phyloP scores from a whole-genome alignment of 2,113 vertebrate species.

The Geococcyx californianus region DNA sequence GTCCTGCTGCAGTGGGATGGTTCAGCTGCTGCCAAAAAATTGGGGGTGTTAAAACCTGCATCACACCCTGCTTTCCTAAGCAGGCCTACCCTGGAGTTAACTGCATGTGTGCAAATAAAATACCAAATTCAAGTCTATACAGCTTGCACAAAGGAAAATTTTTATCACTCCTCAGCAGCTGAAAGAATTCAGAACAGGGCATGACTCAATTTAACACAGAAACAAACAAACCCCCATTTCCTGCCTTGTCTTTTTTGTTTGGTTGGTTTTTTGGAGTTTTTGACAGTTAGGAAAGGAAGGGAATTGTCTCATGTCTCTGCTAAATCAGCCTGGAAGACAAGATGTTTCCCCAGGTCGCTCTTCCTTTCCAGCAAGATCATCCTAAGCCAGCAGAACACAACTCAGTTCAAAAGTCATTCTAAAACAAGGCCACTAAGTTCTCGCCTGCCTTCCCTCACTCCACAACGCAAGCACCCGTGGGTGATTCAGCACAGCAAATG shows the following conservation, averaged over 20 bases:
- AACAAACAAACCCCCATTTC: background rate
- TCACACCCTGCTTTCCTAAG: background rate
- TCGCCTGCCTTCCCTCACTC: background rate
- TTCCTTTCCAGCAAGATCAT: background rate
- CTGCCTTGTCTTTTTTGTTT: background rate
- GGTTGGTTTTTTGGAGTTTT: too few relatives aligned
- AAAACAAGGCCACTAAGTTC: fast-evolving
- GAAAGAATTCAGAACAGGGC: background rate
- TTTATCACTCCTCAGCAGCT: background rate
- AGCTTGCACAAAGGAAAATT: background rate
- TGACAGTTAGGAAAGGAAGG: background rate
- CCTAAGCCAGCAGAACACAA: background rate
- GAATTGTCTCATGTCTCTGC: background rate
- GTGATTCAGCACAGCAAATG: background rate
- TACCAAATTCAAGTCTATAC: background rate
- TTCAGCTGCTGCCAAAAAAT: background rate
- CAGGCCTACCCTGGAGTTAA: background rate
- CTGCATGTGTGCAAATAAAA: background rate
- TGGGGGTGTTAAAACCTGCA: fast-evolving
- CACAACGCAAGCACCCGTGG: fast-evolving
- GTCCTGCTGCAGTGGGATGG: background rate
- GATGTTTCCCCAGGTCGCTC: background rate
- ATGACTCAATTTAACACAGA: background rate
- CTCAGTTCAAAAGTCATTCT: background rate
- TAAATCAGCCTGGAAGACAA: background rate